Conservation (phyloP, 2,888 invertebrate species). For the Cryptophagus acutangulus region DNA sequence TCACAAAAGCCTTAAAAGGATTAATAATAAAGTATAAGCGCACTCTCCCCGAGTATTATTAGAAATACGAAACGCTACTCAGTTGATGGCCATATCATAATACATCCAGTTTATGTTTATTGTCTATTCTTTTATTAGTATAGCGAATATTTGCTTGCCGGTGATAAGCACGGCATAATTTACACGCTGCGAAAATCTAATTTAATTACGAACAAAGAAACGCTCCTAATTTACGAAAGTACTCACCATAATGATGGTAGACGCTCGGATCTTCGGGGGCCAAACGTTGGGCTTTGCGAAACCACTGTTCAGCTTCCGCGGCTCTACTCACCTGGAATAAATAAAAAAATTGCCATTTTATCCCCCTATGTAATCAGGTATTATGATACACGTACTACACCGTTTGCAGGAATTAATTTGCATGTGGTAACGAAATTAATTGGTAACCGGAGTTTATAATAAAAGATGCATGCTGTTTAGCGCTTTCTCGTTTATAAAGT, state of each 20-base stretch:
- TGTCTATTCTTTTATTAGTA: slow-evolving; percentile 7
- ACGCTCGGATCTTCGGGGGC: slow-evolving; percentile 81
- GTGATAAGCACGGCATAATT: slow-evolving; percentile 6
- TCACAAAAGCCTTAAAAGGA: slow-evolving; percentile 9
- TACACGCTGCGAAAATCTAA: slow-evolving; percentile 3
- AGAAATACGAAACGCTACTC: slow-evolving; percentile 3
- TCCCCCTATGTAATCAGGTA: no score
- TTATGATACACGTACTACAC: no score
- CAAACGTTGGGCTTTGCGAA: slow-evolving; percentile 74
- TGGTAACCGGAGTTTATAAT: no score
- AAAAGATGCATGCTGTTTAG: no score
- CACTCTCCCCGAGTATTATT: slow-evolving; percentile 5
- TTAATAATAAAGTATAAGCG: slow-evolving; percentile 8
- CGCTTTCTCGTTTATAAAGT: no score
- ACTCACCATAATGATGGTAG: slow-evolving; percentile 87
- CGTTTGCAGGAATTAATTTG: no score
- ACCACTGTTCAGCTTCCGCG: slow-evolving; percentile 84
- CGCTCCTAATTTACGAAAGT: slow-evolving; percentile 38
- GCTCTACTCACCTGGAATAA: slow-evolving; percentile 66
- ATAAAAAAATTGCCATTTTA: no score
- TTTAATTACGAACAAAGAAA: slow-evolving; percentile 9
- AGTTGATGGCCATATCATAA: slow-evolving; percentile 8
- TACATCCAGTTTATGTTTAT: slow-evolving; percentile 9
- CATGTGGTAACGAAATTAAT: no score
- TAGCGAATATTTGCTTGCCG: slow-evolving; percentile 4